Evolutionary conservation across 2,113 vertebrate species (phyloP).

Genomic region (Erythrocercus mccallii): DNA sequence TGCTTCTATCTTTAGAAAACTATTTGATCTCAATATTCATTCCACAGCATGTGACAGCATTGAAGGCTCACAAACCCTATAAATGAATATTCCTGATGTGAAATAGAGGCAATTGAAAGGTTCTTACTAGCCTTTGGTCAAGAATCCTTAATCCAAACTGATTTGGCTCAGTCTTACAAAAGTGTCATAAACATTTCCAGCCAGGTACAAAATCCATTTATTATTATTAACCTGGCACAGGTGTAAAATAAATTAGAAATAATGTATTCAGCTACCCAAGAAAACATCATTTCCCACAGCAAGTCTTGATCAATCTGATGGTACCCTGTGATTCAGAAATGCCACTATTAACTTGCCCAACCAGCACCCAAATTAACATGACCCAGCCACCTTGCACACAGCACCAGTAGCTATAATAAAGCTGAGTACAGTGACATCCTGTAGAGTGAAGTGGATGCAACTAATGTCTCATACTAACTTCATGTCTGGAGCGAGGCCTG

Average conservation of each 20-base stretch:
- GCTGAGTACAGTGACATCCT: background rate
- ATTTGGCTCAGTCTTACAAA: background rate
- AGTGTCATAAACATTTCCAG: background rate
- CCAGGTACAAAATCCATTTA: background rate
- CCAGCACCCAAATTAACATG: accelerated
- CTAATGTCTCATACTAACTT: background rate
- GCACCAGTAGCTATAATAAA: background rate
- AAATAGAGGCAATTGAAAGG: background rate
- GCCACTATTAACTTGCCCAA: background rate
- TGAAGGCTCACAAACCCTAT: background rate
- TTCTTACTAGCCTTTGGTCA: background rate
- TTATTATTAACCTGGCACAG: background rate
- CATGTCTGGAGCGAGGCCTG: background rate
- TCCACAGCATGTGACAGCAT: background rate
- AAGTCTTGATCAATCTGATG: background rate
- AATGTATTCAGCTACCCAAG: background rate
- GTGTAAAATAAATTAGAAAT: background rate
- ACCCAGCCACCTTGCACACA: background rate
- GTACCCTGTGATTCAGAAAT: background rate
- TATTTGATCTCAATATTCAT: conserved; percentile 22
- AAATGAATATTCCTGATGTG: background rate
- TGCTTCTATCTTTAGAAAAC: conserved; percentile 48
- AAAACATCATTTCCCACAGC: background rate
- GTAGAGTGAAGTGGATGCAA: background rate
- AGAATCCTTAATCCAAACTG: background rate